phyloP scores from a whole-genome alignment of 2,797 vertebrate species.

The Chiloscyllium punctatum region DNA sequence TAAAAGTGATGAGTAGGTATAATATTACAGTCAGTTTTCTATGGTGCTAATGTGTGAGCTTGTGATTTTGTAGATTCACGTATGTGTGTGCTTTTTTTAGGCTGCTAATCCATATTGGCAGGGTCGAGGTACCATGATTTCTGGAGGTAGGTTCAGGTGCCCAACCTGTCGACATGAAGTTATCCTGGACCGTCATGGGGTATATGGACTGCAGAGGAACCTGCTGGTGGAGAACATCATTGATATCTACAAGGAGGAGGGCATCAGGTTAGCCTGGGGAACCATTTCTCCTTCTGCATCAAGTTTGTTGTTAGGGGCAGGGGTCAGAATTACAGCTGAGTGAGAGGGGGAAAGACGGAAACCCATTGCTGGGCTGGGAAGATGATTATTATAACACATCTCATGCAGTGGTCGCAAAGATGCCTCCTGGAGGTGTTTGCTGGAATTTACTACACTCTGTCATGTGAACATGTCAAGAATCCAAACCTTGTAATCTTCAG shows the following conservation, averaged over 20 bases:
- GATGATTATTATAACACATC: neutral
- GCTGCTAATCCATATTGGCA: conserved; percentile 68
- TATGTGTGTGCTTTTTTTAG: conserved; percentile 46
- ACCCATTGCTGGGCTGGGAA: neutral
- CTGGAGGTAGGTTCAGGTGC: conserved; percentile 88
- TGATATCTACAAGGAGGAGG: conserved; percentile 92
- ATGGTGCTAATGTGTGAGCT: neutral
- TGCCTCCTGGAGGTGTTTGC: neutral
- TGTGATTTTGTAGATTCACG: neutral
- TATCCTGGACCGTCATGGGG: conserved; percentile 88
- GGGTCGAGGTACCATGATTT: conserved; percentile 57
- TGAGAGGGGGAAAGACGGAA: too few species aligned
- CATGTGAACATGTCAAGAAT: neutral
- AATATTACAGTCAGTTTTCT: neutral
- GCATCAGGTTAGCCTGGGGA: conserved; percentile 56
- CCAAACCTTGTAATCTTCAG: neutral
- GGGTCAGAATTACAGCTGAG: too few species aligned
- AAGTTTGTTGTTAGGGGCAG: neutral
- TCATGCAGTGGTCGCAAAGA: neutral
- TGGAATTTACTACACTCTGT: neutral
- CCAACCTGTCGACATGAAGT: conserved; percentile 94
- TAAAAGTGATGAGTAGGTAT: neutral
- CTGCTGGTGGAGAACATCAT: conserved; percentile 95
- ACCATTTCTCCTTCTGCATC: neutral
- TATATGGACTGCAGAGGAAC: conserved; percentile 90